These are phyloP conservation scores for Riparia riparia DNA, from an alignment of 2,113 vertebrate genomes.

Conservation along the genomic window DNA sequence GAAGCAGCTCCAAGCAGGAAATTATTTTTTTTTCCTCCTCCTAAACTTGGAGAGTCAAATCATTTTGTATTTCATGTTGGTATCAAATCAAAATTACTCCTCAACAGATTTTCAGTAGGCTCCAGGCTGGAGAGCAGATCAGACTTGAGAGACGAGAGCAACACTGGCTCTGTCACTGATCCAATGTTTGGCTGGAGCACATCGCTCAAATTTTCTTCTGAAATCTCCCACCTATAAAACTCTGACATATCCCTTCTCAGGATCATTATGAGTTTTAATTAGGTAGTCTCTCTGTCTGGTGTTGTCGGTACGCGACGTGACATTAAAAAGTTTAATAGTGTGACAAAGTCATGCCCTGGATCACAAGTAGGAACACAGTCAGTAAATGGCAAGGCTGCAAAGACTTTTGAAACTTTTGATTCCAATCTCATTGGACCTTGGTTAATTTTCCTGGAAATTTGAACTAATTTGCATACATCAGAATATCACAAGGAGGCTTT, in stretches of 20 bases:
- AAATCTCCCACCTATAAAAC: slow-evolving; percentile 47
- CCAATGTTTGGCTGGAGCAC: slow-evolving; percentile 56
- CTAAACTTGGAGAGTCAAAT: slow-evolving; percentile 41
- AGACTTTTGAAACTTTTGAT: neutral
- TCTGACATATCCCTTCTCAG: neutral
- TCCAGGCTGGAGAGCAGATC: slow-evolving; percentile 58
- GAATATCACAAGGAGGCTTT: neutral
- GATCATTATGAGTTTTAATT: neutral
- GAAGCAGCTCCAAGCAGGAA: neutral
- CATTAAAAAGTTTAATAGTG: neutral
- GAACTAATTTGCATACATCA: neutral
- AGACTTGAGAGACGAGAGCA: slow-evolving; percentile 63
- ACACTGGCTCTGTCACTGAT: slow-evolving; percentile 33
- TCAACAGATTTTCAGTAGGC: slow-evolving; percentile 66
- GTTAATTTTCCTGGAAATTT: neutral
- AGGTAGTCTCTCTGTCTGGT: slow-evolving; percentile 5
- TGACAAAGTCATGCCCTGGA: neutral
- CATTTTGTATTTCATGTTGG: slow-evolving; percentile 47
- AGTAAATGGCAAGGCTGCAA: neutral
- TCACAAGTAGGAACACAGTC: neutral
- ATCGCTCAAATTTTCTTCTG: slow-evolving; percentile 41
- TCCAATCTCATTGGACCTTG: neutral
- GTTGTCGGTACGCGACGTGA: neutral
- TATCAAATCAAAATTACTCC: slow-evolving; percentile 50
- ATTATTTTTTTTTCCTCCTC: neutral